phyloP scores from a whole-genome alignment of 1,140 invertebrate genomes.

The Drosophila baimaii region DNA sequence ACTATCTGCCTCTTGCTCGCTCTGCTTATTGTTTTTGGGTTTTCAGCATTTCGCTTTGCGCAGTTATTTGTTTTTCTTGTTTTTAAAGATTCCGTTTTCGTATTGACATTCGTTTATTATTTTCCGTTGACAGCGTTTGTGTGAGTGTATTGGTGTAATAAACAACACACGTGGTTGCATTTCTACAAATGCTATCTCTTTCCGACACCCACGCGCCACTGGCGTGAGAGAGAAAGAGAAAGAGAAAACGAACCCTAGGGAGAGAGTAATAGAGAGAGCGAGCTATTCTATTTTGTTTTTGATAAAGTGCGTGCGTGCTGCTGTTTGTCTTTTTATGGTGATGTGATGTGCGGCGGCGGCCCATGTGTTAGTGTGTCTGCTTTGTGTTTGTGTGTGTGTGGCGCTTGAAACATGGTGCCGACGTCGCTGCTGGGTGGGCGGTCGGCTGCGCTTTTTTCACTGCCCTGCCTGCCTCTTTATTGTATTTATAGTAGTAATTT shows the following conservation, averaged over 20 bases:
- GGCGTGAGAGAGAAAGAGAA: background rate
- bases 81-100: constrained; percentile 75
- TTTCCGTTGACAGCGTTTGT: constrained; percentile 24
- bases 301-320: constrained; percentile 63
- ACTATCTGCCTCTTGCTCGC: constrained; percentile 10
- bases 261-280: constrained; percentile 8
- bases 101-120: constrained; percentile 73
- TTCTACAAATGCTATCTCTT: constrained; percentile 45
- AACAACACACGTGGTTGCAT: constrained; percentile 80
- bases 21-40: constrained; percentile 47
- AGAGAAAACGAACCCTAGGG: background rate
- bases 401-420: constrained; percentile 51
- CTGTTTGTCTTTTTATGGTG: constrained; percentile 43
- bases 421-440: constrained; percentile 60
- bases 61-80: constrained; percentile 82
- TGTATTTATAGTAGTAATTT: constrained; percentile 78
- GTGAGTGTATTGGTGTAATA: constrained; percentile 57
- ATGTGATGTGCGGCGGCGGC: constrained; percentile 27
- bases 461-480: constrained; percentile 50
- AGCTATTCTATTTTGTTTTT: constrained; percentile 51
- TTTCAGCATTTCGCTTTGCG: constrained; percentile 74
- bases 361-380: constrained; percentile 13
- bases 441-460: constrained; percentile 66
- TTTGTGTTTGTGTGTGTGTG: constrained; percentile 36
- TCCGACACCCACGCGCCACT: constrained; percentile 25